Evolutionary conservation across 1,140 invertebrate genomes (phyloP), one percentile per base, ranked within the genome.

Genomic region (Apis dorsata): DNA sequence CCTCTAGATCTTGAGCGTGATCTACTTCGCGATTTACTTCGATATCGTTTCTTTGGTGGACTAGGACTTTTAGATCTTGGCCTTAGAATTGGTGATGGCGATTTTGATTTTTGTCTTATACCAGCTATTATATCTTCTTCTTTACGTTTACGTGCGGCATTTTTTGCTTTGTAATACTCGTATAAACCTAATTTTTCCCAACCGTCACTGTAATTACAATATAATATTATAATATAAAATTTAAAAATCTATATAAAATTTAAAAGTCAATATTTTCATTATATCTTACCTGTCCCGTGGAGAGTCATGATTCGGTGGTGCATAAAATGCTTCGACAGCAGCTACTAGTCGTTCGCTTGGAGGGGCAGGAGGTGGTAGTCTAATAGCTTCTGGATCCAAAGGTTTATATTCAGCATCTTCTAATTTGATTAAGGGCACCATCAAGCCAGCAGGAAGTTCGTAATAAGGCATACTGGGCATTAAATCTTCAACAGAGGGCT

Each of bases 171-270:
- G 93, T 98, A 99, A 94, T 99, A 99, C 94, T 99, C 99, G 93
- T 99, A 99, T 34, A 99, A 94, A 81, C 98, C 98, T 90, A 99
- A 94, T 93, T 99, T 98, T 92, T 99, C 99, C 99, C 99, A 99
- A 63, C 99, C 99, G 92, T 99, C 98, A 94, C 98, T 98, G 90
- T 44, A 86, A 83, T 21, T 44, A 44, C 5, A 44, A 77, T 9
- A 57, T 53, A 34, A 21, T 4, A 65, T 81, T n/a, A 51, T 8
- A 19, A 49, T 62, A 69, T 53, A 68, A 81, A 71, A 24, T 13
- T n/a, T 28, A 51, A 5, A 59, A 44, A 49, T 77, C 24, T 24
- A 24, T 24, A 24, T 24, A 24, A 24, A 24, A 24, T 60, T 53
- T 9, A 49, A 72, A 17, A 63, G 49, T 60, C n/a, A 7, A 57